Conservation (phyloP, 2,888 invertebrate genomes). For the Steinernema hermaphroditum region DNA sequence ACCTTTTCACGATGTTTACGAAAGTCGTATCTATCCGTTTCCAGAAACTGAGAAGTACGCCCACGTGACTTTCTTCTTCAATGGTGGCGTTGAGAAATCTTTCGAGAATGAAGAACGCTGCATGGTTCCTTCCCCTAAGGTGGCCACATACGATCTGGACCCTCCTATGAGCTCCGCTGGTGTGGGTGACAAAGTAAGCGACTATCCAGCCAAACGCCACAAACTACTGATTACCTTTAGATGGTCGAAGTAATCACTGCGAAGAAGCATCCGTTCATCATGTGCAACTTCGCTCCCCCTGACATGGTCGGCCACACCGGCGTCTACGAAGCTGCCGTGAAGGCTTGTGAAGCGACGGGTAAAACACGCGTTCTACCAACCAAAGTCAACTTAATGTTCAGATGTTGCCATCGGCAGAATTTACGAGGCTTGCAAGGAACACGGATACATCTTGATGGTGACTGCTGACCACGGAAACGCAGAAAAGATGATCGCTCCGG, state of each 20-base stretch:
- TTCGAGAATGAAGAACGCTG: constrained; percentile 68
- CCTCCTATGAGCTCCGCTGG: constrained; percentile 68
- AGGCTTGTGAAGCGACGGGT: constrained; percentile 60
- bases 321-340: constrained; percentile 67
- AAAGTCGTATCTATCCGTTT: constrained; percentile 26
- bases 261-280: constrained; percentile 68
- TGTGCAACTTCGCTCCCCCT: constrained; percentile 70
- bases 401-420: constrained; percentile 68
- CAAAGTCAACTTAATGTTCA: too few species aligned
- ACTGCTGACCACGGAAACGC: constrained; percentile 69
- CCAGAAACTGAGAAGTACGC: constrained; percentile 69
- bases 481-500: constrained; percentile 68
- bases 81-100: constrained; percentile 68
- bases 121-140: constrained; percentile 69
- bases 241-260: constrained; percentile 63
- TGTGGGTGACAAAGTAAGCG: constrained; percentile 68
- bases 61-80: constrained; percentile 70
- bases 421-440: constrained; percentile 66
- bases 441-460: constrained; percentile 55
- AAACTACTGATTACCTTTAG: constrained; percentile 36
- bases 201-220: too few species aligned
- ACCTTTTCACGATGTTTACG: not conserved
- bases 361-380: not conserved
- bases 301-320: constrained; percentile 70
- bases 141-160: constrained; percentile 68